These are phyloP conservation scores for Callospermophilus lateralis DNA, from an alignment of 2,113 vertebrate genomes.

Conservation along the genomic window DNA sequence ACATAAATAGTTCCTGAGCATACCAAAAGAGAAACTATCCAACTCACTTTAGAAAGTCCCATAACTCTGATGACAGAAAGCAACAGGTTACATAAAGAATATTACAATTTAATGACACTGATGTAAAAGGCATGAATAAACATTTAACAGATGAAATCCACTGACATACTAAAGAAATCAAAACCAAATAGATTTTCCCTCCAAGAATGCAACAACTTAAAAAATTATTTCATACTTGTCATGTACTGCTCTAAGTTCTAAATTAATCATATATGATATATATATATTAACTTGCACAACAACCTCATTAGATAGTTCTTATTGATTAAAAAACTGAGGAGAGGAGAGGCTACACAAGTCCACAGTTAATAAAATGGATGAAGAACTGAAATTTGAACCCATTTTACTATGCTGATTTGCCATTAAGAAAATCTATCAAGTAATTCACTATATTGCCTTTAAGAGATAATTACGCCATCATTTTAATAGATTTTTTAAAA, in stretches of 20 bases:
- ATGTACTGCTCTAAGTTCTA: neutral
- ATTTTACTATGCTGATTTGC: neutral
- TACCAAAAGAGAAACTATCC: constrained; percentile 21
- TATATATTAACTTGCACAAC: neutral
- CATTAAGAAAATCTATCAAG: constrained; percentile 18
- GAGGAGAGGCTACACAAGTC: neutral
- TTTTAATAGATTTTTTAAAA: constrained; percentile 16
- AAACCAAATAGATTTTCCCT: constrained; percentile 6
- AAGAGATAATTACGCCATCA: neutral
- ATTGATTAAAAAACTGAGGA: constrained; percentile 35
- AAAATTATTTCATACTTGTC: constrained; percentile 16
- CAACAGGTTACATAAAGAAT: neutral
- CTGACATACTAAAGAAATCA: constrained; percentile 13
- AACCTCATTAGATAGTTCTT: neutral
- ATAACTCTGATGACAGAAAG: neutral
- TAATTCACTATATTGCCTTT: constrained; percentile 38
- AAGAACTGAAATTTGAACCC: constrained; percentile 3
- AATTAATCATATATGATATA: neutral
- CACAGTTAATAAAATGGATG: neutral
- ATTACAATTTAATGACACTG: constrained; percentile 29
- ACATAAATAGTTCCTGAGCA: constrained; percentile 4
- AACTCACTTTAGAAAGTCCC: constrained; percentile 27
- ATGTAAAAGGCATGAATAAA: constrained; percentile 33
- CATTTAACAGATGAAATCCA: constrained; percentile 29
- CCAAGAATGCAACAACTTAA: constrained; percentile 22